phyloP scores from a whole-genome alignment of 2,888 invertebrate genomes.

The Torymus aiolomorphi region DNA sequence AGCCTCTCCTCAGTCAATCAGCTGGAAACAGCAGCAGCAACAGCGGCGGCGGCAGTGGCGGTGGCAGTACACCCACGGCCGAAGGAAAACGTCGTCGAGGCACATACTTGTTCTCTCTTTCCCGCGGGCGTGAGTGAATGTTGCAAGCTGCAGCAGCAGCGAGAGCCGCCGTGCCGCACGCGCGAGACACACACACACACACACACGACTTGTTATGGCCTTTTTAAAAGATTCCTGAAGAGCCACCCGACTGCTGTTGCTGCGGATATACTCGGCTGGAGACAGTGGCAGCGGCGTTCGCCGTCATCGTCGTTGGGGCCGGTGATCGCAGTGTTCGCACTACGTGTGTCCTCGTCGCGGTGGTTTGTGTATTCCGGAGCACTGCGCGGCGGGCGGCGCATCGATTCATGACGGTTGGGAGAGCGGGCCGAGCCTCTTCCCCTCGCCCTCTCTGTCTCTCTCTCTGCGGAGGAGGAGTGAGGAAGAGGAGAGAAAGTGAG shows the following conservation, averaged over 20 bases:
- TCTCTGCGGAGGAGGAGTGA: not conserved
- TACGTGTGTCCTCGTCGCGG: no score
- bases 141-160: not conserved
- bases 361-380: not conserved
- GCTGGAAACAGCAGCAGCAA: slow-evolving; percentile 46
- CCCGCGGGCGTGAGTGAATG: slow-evolving; percentile 1
- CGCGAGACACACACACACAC: no score
- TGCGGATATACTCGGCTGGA: no score
- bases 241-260: no score
- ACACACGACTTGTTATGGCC: not conserved
- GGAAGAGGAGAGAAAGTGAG: not conserved
- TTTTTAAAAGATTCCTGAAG: slow-evolving; percentile 8
- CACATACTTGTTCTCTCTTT: slow-evolving; percentile 8
- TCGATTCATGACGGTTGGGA: slow-evolving; percentile 51
- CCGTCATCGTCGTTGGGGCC: not conserved
- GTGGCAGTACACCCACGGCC: slow-evolving; percentile 3
- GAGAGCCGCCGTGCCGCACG: no score
- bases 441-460: not conserved
- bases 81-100: not conserved
- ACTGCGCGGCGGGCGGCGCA: slow-evolving; percentile 35
- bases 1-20: slow-evolving; percentile 35
- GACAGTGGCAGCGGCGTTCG: no score
- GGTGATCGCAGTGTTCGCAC: no score
- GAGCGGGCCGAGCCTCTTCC: no score
- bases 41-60: not conserved